Percentiles rank a stretch among this genome's conserved stretches.
Evolutionary conservation across 2,888 invertebrate genomes (phyloP).

Genomic region (Galerucella calmariensis): DNA sequence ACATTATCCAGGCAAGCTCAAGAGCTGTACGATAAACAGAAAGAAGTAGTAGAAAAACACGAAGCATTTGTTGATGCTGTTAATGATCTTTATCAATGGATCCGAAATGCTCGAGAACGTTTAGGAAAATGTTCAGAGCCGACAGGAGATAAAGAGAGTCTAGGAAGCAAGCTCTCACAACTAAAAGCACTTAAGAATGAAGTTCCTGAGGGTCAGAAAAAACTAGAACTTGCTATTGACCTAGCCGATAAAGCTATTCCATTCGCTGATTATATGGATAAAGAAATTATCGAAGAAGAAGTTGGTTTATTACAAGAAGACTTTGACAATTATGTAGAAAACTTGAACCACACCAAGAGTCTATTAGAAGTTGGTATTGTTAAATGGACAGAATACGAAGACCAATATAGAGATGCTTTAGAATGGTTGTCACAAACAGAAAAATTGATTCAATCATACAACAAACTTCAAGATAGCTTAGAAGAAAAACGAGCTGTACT

Average conservation of each 20-base stretch:
- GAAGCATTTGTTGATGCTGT: conserved; percentile 93
- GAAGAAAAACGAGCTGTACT: conserved; percentile 90
- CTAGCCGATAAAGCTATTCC: conserved; percentile 89
- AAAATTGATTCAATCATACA: conserved; percentile 86
- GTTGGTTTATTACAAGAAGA: conserved; percentile 91
- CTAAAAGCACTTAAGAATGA: conserved; percentile 87
- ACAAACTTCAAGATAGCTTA: conserved; percentile 88
- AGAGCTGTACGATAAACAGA: conserved; percentile 88
- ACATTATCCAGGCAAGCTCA: conserved; percentile 90
- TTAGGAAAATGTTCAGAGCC: conserved; percentile 93
- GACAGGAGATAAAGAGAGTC: conserved; percentile 89
- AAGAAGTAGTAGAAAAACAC: conserved; percentile 89
- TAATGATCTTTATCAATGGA: conserved; percentile 92
- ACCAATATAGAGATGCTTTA: conserved; percentile 88
- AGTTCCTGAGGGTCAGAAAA: conserved; percentile 83
- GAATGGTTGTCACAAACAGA: conserved; percentile 93
- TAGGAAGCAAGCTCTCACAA: conserved; percentile 87
- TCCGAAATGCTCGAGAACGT: conserved; percentile 89
- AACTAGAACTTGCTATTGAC: conserved; percentile 83
- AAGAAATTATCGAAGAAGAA: conserved; percentile 92
- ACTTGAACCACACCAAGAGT: conserved; percentile 81
- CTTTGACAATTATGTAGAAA: conserved; percentile 83
- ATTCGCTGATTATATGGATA: conserved; percentile 85
- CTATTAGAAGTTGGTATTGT: conserved; percentile 89
- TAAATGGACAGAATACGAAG: conserved; percentile 94